phyloP scores from a whole-genome alignment of 2,113 vertebrate genomes.

The Notothenia coriiceps region DNA sequence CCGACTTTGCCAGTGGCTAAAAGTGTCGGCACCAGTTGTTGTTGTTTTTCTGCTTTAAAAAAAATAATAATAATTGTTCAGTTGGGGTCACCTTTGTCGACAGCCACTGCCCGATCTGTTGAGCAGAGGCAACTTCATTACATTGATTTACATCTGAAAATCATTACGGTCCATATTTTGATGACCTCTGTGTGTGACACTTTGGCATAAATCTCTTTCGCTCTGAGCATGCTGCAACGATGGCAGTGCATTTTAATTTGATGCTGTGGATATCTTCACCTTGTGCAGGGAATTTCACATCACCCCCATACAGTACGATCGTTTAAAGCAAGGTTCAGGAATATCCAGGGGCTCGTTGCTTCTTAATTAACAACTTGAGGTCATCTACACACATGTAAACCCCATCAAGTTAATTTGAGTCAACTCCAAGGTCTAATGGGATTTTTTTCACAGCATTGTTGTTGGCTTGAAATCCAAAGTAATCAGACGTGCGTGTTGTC shows the following conservation, averaged over 20 bases:
- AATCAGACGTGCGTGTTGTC: slow-evolving; percentile 21
- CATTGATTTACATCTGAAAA: slow-evolving; percentile 59
- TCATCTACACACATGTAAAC: slow-evolving; percentile 37
- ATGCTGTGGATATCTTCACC: slow-evolving; percentile 48
- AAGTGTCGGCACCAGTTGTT: not conserved
- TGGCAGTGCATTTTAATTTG: slow-evolving; percentile 49
- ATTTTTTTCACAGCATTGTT: slow-evolving; percentile 42
- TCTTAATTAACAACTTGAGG: slow-evolving; percentile 56
- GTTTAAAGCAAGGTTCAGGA: slow-evolving; percentile 41
- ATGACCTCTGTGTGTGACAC: slow-evolving; percentile 42
- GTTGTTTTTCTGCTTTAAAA: not conserved
- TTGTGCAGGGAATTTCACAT: slow-evolving; percentile 19
- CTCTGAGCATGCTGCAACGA: not conserved
- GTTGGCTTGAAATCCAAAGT: slow-evolving; percentile 30
- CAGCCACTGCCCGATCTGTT: not conserved
- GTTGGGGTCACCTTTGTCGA: slow-evolving; percentile 65
- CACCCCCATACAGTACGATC: slow-evolving; percentile 16
- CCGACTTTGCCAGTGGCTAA: slow-evolving; percentile 8
- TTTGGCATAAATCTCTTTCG: slow-evolving; percentile 36
- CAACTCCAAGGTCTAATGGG: slow-evolving; percentile 29
- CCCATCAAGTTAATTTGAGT: slow-evolving; percentile 42
- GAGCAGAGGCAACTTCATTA: slow-evolving; percentile 32
- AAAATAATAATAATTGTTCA: slow-evolving; percentile 23
- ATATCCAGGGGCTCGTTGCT: slow-evolving; percentile 28
- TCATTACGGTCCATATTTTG: slow-evolving; percentile 62